Percentiles rank a stretch among this genome's conserved stretches.
These are phyloP conservation scores for Melangyna quadrimaculata DNA, from an alignment of 2,888 invertebrate species.

Conservation along the genomic window DNA sequence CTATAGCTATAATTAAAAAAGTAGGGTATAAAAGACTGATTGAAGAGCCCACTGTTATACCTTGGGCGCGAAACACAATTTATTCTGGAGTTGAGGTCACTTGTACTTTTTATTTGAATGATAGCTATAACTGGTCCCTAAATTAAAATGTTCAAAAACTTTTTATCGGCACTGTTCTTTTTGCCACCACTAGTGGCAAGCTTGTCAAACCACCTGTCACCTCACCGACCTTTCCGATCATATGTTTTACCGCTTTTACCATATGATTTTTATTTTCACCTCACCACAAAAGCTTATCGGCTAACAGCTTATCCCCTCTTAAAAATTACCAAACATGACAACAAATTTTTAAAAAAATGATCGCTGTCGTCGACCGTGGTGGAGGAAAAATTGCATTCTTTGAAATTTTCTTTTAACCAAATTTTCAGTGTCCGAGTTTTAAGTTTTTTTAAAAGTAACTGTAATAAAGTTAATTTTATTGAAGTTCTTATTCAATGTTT, in stretches of 20 bases:
- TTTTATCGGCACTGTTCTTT: neutral
- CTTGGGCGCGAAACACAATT: no score
- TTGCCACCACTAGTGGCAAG: neutral
- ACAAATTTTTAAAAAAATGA: neutral
- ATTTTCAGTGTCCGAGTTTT: neutral
- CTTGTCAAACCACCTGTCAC: neutral
- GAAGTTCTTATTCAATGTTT: neutral
- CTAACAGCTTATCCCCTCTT: neutral
- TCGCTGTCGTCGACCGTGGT: neutral
- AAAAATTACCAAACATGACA: neutral
- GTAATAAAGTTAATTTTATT: neutral
- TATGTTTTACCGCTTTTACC: neutral
- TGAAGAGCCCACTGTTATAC: no score
- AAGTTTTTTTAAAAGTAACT: neutral
- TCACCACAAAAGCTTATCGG: conserved; percentile 2
- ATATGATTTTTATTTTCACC: conserved; percentile 8
- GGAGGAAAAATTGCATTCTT: neutral
- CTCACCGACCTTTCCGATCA: neutral
- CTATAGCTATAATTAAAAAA: no score
- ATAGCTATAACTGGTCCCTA: no score
- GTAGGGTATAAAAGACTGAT: no score
- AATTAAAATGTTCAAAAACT: neutral
- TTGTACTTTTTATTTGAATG: no score
- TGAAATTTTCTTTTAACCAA: neutral
- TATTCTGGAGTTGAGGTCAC: no score